Evolutionary conservation across 2,888 invertebrate species (phyloP), one percentile per base, ranked within the genome.

Genomic region (Acronicta alni): DNA sequence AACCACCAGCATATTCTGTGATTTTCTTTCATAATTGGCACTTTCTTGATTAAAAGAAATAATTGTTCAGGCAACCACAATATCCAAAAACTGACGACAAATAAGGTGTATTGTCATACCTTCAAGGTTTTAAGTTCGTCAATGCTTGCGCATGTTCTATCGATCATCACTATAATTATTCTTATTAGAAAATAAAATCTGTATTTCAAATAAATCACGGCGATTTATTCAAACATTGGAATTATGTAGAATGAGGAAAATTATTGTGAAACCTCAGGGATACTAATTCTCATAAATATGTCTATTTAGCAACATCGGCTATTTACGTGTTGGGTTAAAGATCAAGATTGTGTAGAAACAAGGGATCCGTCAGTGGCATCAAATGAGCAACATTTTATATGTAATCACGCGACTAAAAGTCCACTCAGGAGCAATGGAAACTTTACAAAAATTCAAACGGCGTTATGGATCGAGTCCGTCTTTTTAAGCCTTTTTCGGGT

Each of bases 311-410:
- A 38, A 57, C 53, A 45, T 53, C 37, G 17, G 44, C 42, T 46
- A 54, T 39, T 65, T 51, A 59, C 49, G 47, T 54, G 46, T 51
- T 46, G 17, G 59, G 72, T 66, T 71, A 67, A 54, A 72, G 72
- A 67, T 67, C 72, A 71, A 51, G 67, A 66, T 51, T 59, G 42
- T 49, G 45, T 35, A 37, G 53, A 39, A 54, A 47, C 53, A 54
- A 44, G 49, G 17, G 30, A 20, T 23, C 30, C 23, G 44, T n/a
- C 42, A 42, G 45, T 46, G 30, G 53, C 48, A 43, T 18, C 39
- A 26, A 43, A 52, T 6, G 43, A 35, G 58, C 26, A 41, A 16
- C 12, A 20, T 51, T 46, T 61, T n/a, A 42, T 48, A 41, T 45
- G n/a, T 45, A 39, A 61, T 38, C 18, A 9, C 14, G 3, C 32